Evolutionary conservation across 2,888 invertebrate species (phyloP).

Genomic region (Habrosyne pyritoides): DNA sequence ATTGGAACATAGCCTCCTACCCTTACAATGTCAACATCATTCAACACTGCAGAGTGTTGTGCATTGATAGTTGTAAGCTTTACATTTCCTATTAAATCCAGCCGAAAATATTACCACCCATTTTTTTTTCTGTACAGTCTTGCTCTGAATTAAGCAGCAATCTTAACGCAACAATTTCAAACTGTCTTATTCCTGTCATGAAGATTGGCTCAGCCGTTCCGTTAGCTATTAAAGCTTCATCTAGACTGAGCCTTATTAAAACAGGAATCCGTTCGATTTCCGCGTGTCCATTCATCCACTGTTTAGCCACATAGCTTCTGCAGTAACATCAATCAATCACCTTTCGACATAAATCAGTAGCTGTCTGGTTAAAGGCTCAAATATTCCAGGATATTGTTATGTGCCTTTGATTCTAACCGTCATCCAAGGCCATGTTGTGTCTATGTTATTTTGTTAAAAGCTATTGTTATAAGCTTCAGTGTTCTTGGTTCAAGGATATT

Average conservation of each 20-base stretch:
- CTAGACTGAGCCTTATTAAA: background rate
- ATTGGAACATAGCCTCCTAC: background rate
- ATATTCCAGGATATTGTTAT: slow-evolving; percentile 30
- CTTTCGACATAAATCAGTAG: slow-evolving; percentile 33
- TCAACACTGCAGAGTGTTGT: background rate
- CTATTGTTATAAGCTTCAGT: slow-evolving; percentile 10
- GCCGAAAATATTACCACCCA: background rate
- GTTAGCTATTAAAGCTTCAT: slow-evolving; percentile 1
- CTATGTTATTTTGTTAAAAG: slow-evolving; percentile 21
- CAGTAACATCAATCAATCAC: slow-evolving; percentile 35
- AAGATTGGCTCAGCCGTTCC: background rate
- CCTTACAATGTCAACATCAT: background rate
- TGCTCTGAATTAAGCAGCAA: background rate
- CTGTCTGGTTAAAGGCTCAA: slow-evolving; percentile 31
- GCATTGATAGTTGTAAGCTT: no score
- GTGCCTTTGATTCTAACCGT: slow-evolving; percentile 29
- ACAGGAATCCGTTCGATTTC: background rate
- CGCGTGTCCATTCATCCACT: background rate
- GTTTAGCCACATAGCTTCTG: background rate
- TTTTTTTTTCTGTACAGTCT: background rate
- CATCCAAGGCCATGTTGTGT: slow-evolving; percentile 32
- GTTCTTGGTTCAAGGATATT: slow-evolving; percentile 10
- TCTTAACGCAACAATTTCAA: background rate
- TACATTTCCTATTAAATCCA: background rate
- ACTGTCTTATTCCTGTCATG: background rate